Evolutionary conservation across 2,888 invertebrate genomes (phyloP), one percentile per base, ranked within the genome.

Genomic region (Odontocolon sp.): DNA sequence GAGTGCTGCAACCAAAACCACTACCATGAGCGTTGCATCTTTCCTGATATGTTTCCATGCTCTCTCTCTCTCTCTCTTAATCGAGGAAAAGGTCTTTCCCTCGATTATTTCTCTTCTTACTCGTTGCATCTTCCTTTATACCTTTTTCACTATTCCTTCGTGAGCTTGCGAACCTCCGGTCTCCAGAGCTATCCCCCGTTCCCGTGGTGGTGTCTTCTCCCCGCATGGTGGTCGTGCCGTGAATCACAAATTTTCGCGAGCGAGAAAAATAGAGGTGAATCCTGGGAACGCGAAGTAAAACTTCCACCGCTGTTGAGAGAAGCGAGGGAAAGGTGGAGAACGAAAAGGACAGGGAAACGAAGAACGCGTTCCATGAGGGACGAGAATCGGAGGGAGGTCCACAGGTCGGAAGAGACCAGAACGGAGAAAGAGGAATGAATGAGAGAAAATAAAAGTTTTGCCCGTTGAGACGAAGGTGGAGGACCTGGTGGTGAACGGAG

Each of bases 211-310:
- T 79, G 68, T 79, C 76, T 3, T 73, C 77, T 42, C 56, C 33
- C 59, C 26, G 21, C 28, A 66, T 57, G 54, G 56, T 75, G 68
- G 79, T 79, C 83, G 84, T 81, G 86, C 77, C 68, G 82, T 77
- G 82, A 82, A 82, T 84, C 74, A 79, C 75, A 80, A 81, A 82
- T 82, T 81, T 81, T 80, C 76, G 63, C 77, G 45, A 56, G 71
- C 54, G 76, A 71, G 77, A 77, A 76, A 73, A 72, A 74, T 76
- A 50, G 73, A 78, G 77, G 68, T 42, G 77, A 54, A 64, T 57
- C 42, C 78, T 31, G 47, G 57, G 36, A 72, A 63, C 47, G 63
- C 50, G 52, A 57, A 52, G 36, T 40, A 64, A 56, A 77, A 72
- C 57, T 77, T 69, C 5, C 64, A 16, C n/a, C 45, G 9, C 54